phyloP scores from a whole-genome alignment of 1,140 invertebrate genomes.

The Odontomachus brunneus region DNA sequence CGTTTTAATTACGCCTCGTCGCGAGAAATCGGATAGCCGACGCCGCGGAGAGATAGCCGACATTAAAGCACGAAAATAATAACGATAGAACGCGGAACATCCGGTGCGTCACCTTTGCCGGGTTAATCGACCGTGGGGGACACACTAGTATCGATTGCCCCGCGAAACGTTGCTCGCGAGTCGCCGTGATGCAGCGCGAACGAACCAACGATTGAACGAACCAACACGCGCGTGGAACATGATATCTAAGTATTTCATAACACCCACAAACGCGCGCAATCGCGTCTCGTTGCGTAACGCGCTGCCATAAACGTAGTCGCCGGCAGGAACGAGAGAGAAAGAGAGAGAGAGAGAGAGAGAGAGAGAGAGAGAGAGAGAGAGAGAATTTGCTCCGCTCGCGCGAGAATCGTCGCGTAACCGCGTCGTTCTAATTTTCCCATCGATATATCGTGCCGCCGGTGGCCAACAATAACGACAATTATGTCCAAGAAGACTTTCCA shows the following conservation, averaged over 20 bases:
- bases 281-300: slow-evolving; percentile 16
- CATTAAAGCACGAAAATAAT: too few species aligned
- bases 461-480: not conserved
- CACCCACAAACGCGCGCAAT: slow-evolving; percentile 83
- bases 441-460: slow-evolving; percentile 41
- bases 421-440: slow-evolving; percentile 57
- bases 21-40: too few species aligned
- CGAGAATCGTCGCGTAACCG: too few species aligned
- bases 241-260: slow-evolving; percentile 82
- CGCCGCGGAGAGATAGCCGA: too few species aligned
- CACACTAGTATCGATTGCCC: slow-evolving; percentile 31
- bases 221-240: slow-evolving; percentile 82
- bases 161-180: slow-evolving; percentile 39
- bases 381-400: too few species aligned
- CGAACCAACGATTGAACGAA: slow-evolving; percentile 71
- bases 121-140: slow-evolving; percentile 16
- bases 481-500: too few species aligned
- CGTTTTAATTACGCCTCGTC: too few species aligned
- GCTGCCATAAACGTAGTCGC: not conserved
- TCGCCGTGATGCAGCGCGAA: slow-evolving; percentile 52
- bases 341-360: too few species aligned
- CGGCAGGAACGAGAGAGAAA: not conserved
- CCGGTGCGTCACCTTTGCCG: slow-evolving; percentile 33
- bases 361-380: too few species aligned
- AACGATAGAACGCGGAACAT: too few species aligned